A percentile compares a stretch with the other conserved stretches of the same genome.
phyloP scores from a whole-genome alignment of 2,888 invertebrate species.

The Parapristionchus giblindavisi region DNA sequence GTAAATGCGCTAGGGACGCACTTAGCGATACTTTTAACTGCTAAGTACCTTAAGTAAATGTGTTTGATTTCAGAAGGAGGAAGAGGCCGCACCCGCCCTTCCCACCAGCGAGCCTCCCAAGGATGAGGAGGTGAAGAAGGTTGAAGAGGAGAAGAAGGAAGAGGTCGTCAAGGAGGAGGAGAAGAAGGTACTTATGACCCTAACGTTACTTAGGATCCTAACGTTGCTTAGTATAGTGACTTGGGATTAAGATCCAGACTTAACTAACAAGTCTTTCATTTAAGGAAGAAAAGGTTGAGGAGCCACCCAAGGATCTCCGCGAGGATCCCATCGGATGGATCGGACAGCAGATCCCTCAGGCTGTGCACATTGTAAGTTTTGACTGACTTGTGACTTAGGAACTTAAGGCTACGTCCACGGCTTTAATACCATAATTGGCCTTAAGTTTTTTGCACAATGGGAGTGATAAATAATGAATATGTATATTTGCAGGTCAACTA shows the following conservation, averaged over 20 bases:
- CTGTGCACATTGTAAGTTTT: slow-evolving; percentile 61
- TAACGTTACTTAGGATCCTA: too few species aligned
- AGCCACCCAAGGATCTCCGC: slow-evolving; percentile 61
- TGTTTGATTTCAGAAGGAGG: slow-evolving; percentile 37
- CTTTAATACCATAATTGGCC: not conserved
- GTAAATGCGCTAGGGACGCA: not conserved
- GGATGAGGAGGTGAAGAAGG: slow-evolving; percentile 42
- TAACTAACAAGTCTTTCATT: too few species aligned
- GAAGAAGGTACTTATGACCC: slow-evolving; percentile 43
- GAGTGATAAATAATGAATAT: not conserved
- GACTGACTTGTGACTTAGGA: not conserved
- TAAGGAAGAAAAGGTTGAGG: slow-evolving; percentile 56
- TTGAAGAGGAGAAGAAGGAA: not conserved
- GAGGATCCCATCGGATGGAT: slow-evolving; percentile 66
- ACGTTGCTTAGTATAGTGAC: too few species aligned
- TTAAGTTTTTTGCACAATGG: not conserved
- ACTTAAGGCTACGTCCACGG: not conserved
- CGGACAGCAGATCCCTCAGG: slow-evolving; percentile 62
- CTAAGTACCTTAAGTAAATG: not conserved
- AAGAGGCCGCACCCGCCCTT: slow-evolving; percentile 47
- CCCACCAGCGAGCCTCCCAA: slow-evolving; percentile 54
- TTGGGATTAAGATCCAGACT: too few species aligned
- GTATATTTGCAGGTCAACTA: slow-evolving; percentile 58
- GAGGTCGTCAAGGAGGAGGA: slow-evolving; percentile 41
- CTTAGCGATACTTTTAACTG: not conserved